Base-by-base conservation (phyloP, 2,797 vertebrate species). In the Malurus leucopterus region DNA sequence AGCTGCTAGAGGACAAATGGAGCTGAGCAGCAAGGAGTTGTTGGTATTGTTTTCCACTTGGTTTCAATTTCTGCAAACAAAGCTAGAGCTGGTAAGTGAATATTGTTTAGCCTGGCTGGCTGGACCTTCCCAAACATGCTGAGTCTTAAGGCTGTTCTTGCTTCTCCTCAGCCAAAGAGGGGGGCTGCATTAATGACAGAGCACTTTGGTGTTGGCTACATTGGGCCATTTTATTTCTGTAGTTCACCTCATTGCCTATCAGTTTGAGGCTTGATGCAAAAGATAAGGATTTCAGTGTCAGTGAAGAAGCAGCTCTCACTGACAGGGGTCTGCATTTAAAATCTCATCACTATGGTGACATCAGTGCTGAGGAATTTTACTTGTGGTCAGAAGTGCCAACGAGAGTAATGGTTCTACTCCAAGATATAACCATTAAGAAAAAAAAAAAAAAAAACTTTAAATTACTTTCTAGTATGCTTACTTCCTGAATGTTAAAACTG, bases 1-100 rank as follows among this genome's bases (percentile, higher is more conserved):
- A 85, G 36, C 16, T 0, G 0, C 46, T n/a, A 80, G 70, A 91
- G 72, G 69, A 79, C 79, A 77, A 82, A 77, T 21, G 5, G 9
- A 73, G 50, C 62, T 11, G 55, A 85, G 78, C 6, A 0, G 18
- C 0, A 0, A 83, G 64, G 69, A 85, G 36, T 4, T 70, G 19
- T 17, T 73, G 84, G 17, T 64, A 11, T 61, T 86, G 40, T 70
- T 95, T 91, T 76, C 64, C 68, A 15, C 43, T 71, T 62, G 64
- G 46, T 76, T 76, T 91, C 81, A 63, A 79, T 86, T 95, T 68
- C 78, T 84, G 81, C 86, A 82, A 26, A 64, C 81, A 91, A 67
- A 91, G 84, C 75, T 65, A 23, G 64, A 86, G 71, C 80, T 86
- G 91, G 83, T 93, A 68, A 94, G 84, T 91, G 86, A 82, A 44